Base-by-base conservation (phyloP, 2,113 vertebrate genomes). In the Epinephelus lanceolatus region DNA sequence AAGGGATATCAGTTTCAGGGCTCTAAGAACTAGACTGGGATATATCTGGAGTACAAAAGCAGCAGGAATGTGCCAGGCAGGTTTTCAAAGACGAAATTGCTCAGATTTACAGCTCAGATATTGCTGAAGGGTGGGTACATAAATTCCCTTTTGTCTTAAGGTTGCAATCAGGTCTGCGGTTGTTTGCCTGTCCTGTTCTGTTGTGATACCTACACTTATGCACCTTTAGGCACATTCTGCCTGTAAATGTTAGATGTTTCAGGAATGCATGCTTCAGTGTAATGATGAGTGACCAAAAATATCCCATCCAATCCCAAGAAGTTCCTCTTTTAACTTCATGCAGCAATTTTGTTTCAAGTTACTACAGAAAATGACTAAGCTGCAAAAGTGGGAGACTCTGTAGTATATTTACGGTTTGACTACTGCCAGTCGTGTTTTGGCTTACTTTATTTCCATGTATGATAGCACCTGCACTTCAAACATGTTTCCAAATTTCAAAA, bases 111-210 rank as follows among this genome's bases (percentile, higher is more conserved):
- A 61, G 40, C 18, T 71, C 49, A 33, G 45, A 51, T 76, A n/a
- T 71, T 65, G 47, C 76, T 67, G 21, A 8, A 40, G 61, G 69
- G 63, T 77, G 51, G 27, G 13, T 65, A 18, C 47, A 60, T 75
- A 59, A 77, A 61, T 83, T 82, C 9, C 33, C 53, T 60, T 81
- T 69, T 74, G 23, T 83, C 86, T 83, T 14, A 83, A 60, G 23
- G 17, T 72, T 76, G 51, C 42, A 79, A 11, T 77, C 56, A 59
- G 57, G 18, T 61, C n/a, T 84, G 49, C 5, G 40, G 83, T 80
- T 71, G 30, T 49, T 78, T 70, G 45, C 14, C 21, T 17, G n/a
- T 14, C 23, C 18, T 7, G 1, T 59, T 76, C 4, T 69, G 23
- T 42, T 17, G 63, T 30, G 49, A 59, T 33, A 59, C 59, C 57